Evolutionary conservation across 2,797 vertebrate species (phyloP).

Genomic region (Rhinoraja longicauda): DNA sequence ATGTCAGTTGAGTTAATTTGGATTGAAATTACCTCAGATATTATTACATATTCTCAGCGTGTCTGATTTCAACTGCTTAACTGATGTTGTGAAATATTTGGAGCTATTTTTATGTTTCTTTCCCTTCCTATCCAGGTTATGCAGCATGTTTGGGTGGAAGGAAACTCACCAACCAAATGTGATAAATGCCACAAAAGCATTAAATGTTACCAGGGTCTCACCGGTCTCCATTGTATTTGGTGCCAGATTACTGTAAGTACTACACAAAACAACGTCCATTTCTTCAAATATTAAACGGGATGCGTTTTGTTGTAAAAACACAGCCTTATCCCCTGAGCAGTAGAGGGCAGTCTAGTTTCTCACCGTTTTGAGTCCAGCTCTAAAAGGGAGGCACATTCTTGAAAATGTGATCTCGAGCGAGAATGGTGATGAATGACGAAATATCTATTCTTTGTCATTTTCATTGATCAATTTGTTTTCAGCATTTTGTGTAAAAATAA

Average conservation of each 20-base stretch:
- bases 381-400: no score
- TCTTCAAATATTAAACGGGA: background rate
- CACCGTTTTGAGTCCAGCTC: background rate
- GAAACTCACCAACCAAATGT: slow-evolving; percentile 82
- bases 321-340: background rate
- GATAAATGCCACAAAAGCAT: slow-evolving; percentile 88
- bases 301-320: background rate
- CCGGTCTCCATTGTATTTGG: slow-evolving; percentile 87
- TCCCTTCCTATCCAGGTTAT: slow-evolving; percentile 62
- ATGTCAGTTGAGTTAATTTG: background rate
- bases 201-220: slow-evolving; percentile 91
- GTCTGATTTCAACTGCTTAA: background rate
- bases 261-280: background rate
- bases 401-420: no score
- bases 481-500: background rate
- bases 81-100: background rate
- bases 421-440: background rate
- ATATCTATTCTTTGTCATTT: background rate
- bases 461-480: background rate
- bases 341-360: slow-evolving; percentile 32
- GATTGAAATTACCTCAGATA: background rate
- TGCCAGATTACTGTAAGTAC: slow-evolving; percentile 84
- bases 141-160: slow-evolving; percentile 94
- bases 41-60: no score
- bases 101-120: background rate